A percentile compares a stretch with the other conserved stretches of the same genome.
Conservation (phyloP, 2,797 vertebrate genomes). For the Scarus forsteni region DNA sequence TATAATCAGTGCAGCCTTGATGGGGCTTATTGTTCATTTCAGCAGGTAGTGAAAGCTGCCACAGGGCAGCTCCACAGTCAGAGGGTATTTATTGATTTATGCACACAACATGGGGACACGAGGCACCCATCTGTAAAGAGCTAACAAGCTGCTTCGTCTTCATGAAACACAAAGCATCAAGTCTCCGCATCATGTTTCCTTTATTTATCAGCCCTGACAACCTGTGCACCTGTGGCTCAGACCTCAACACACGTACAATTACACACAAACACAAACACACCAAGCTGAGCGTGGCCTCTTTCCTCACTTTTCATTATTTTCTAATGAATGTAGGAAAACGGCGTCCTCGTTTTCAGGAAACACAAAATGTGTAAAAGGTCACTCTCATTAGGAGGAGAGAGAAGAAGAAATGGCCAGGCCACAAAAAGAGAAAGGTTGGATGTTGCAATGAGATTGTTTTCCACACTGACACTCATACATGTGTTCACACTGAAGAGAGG, state of each 20-base stretch:
- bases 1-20: too few relatives aligned
- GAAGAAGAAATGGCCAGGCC: background rate
- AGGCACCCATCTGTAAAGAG: slow-evolving; percentile 7
- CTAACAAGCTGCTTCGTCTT: slow-evolving; percentile 34
- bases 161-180: slow-evolving; percentile 31
- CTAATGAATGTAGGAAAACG: slow-evolving; percentile 45
- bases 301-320: slow-evolving; percentile 14
- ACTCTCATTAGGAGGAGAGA: slow-evolving; percentile 44
- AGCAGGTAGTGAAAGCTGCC: slow-evolving; percentile 14
- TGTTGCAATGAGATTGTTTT: slow-evolving; percentile 16
- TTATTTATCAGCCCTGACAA: slow-evolving; percentile 50
- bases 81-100: background rate
- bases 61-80: slow-evolving; percentile 23
- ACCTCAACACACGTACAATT: background rate
- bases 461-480: slow-evolving; percentile 27
- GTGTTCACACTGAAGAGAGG: slow-evolving; percentile 17
- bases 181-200: slow-evolving; percentile 24
- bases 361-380: slow-evolving; percentile 51
- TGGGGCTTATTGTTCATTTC: slow-evolving; percentile 4
- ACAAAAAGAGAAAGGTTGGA: slow-evolving; percentile 10
- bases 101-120: background rate
- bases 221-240: slow-evolving; percentile 52
- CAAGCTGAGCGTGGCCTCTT: background rate
- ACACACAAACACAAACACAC: slow-evolving; percentile 15
- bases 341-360: slow-evolving; percentile 33